A percentile compares a stretch with the other conserved stretches of the same genome.
Conservation (phyloP, 1,140 invertebrate genomes). For the Drosophila sp. region DNA sequence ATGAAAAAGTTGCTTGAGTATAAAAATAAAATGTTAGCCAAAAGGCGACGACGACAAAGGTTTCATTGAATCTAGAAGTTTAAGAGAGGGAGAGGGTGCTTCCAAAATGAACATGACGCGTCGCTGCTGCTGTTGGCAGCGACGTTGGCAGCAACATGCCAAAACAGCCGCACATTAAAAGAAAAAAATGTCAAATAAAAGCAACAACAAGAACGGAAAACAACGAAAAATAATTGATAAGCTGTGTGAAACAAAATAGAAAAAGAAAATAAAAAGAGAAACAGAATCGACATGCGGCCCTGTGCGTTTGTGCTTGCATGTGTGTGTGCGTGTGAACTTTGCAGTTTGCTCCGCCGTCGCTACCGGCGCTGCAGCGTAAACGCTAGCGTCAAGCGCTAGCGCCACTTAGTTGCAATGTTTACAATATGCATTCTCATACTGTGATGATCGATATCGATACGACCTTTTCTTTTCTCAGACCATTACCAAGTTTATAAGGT, state of each 20-base stretch:
- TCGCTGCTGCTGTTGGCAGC: constrained; percentile 22
- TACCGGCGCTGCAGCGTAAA: constrained; percentile 14
- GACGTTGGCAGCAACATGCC: constrained; percentile 45
- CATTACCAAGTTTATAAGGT: too few relatives aligned
- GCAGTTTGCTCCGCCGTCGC: constrained; percentile 64
- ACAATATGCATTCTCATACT: constrained; percentile 33
- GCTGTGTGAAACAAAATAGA: constrained; percentile 23
- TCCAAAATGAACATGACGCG: constrained; percentile 37
- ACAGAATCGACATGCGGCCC: constrained; percentile 26
- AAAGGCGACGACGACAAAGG: constrained; percentile 43
- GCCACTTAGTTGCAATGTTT: constrained; percentile 50
- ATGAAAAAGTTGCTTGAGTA: constrained; percentile 65
- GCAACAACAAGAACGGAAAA: constrained; percentile 11
- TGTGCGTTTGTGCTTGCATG: constrained; percentile 21
- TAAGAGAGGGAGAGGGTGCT: constrained; percentile 29
- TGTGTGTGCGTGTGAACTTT: constrained; percentile 66
- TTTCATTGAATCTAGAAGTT: constrained; percentile 18
- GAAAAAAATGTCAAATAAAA: constrained; percentile 38
- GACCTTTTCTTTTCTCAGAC: constrained; percentile 23
- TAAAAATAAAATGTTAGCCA: constrained; percentile 72
- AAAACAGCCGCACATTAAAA: constrained; percentile 43
- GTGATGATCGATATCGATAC: constrained; percentile 34
- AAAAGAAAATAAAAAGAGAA: constrained; percentile 19
- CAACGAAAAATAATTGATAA: constrained; percentile 51
- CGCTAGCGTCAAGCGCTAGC: constrained; percentile 16